These are phyloP conservation scores for Gnathonemus echidnorhynchus DNA, from an alignment of 2,113 vertebrate species.

Conservation along the genomic window DNA sequence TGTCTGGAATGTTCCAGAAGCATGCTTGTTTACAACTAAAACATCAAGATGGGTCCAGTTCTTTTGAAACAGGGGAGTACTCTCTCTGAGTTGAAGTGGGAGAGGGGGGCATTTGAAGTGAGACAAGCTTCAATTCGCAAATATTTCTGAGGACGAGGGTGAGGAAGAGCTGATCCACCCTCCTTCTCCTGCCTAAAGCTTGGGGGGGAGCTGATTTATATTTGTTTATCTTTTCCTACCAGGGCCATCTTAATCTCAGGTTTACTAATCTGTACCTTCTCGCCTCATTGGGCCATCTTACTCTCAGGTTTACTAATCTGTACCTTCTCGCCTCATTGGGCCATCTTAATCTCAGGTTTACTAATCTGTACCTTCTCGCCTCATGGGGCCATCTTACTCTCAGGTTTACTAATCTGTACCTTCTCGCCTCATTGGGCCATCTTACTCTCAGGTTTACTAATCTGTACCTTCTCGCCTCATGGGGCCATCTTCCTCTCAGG, in stretches of 20 bases:
- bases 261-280: not conserved
- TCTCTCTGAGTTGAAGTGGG: not conserved
- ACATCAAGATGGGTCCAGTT: not conserved
- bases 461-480: too few species aligned
- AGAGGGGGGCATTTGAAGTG: conserved; percentile 54
- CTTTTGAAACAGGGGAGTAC: not conserved
- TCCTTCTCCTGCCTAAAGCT: conserved; percentile 11
- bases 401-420: too few species aligned
- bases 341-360: too few species aligned
- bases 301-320: too few species aligned
- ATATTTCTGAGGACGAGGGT: conserved; percentile 31
- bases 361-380: too few species aligned
- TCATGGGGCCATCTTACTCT: too few species aligned
- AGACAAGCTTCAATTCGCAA: conserved; percentile 45
- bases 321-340: too few species aligned
- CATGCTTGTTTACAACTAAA: not conserved
- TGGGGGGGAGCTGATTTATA: conserved; percentile 11
- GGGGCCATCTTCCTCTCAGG: too few species aligned
- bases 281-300: too few species aligned
- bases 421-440: too few species aligned
- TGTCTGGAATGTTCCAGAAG: not conserved
- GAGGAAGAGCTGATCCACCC: not conserved
- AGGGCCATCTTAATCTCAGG: not conserved
- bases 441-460: too few species aligned
- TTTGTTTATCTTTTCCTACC: not conserved